Base-by-base conservation (phyloP, 23 tunicate genomes). In the Clavelina lepadiformis region DNA sequence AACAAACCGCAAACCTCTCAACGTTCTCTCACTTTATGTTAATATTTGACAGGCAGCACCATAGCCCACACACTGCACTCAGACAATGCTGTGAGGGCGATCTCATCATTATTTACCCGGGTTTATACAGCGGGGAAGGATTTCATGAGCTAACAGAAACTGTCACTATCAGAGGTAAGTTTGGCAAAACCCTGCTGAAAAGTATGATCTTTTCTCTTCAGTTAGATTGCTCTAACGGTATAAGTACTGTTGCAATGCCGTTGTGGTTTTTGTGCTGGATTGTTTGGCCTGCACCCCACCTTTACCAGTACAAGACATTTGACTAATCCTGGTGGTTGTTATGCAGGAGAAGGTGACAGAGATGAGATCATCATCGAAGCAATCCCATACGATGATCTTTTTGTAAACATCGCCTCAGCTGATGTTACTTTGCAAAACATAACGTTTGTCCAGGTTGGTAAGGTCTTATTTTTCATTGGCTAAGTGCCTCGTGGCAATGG, bases 31-130 rank as follows among this genome's bases (percentile, higher is more conserved):
- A n/a, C n/a, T n/a, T n/a, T n/a, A n/a, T n/a, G n/a, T n/a, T n/a
- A n/a, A n/a, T n/a, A n/a, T n/a, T n/a, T n/a, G n/a, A n/a, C 89
- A 89, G 97, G 45, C 97, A 81, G 63, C 88, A 81, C 75, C 69
- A 71, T 28, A 72, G 83, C 24, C 97, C 97, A 5, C 60, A 56
- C 4, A 32, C 74, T 2, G 98, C 98, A 7, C 50, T 93, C 25
- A 73, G 79, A 35, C 73, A 78, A 35, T 86, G 88, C 56, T 69
- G 79, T 57, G 94, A 85, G 28, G 88, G 88, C 1, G 98, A 93
- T 70, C 24, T 47, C 4, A 55, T 93, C 32, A 63, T 84, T 32
- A 63, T 93, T 19, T 93, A 52, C 55, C 94, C 98, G 51, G 98
- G 98, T 7, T 8, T 58, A 7, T 79, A 93, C 65, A 63, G 65